Base-by-base conservation (phyloP, 2,113 vertebrate species). In the Labeo catla region DNA sequence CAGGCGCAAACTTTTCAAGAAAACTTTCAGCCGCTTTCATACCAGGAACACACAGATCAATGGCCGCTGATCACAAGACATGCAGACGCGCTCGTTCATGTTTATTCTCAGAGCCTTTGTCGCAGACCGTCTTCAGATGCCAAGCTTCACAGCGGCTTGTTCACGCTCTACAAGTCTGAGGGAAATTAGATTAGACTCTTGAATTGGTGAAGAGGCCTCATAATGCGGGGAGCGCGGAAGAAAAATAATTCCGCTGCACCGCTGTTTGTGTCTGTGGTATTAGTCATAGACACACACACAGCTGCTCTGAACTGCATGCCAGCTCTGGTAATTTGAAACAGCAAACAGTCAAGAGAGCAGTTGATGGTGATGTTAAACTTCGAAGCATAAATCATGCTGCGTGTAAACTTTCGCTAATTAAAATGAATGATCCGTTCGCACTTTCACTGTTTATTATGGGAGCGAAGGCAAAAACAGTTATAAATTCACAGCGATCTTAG, bases 121-220 rank as follows among this genome's bases (percentile, higher is more conserved):
- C 43, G 50, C 74, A 83, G 61, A 76, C 68, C 63, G 87, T 79
- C 57, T 36, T 72, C 23, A 76, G 79, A 86, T 88, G 74, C 47
- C 83, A 86, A 59, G 77, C 85, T 86, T 85, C 65, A 82, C 85
- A 87, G 88, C 74, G 78, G 82, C 74, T 90, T 86, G 78, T 83
- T 85, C 84, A 68, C 59, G 80, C 87, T 83, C 59, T 74, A 76
- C 74, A 54, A 88, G 83, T 84, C 79, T n/a, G 57, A 90, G 43
- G 80, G 70, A 88, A 88, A 90, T 88, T 86, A 80, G 76, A 88
- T 90, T 88, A 88, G 73, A 65, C 47, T 79, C 80, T 82, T 87
- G 79, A 90, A 88, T 83, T 88, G 87, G 81, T 89, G 78, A 81
- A 89, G 83, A 89, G 86, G 79, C 34, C 11, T 88, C 49, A 76